Evolutionary conservation across 1,140 invertebrate species (phyloP), one percentile per base, ranked within the genome.

Genomic region (Amphibalanus amphitrite): DNA sequence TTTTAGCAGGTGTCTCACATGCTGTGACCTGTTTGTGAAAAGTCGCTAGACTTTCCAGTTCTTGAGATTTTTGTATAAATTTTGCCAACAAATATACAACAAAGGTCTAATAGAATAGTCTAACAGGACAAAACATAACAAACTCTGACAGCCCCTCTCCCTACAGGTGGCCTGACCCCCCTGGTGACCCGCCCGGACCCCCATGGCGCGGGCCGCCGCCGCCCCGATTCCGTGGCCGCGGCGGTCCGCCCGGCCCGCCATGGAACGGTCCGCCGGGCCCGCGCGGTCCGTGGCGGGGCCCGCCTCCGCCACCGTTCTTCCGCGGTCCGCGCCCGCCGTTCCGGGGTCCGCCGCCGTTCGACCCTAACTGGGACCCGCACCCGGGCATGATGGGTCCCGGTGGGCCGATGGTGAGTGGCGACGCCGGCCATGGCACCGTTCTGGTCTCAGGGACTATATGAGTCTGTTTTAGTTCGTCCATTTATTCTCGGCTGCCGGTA

Each of bases 291-390:
- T 81, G 84, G 69, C 82, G 83, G 75, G 80, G 82, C n/a, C 82
- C 80, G 77, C 78, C 82, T 25, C 83, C 83, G 73, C 77, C 84
- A 81, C 71, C 84, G 82, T 74, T 74, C 68, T 75, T 77, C 73
- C 69, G 77, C 67, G 74, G 78, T 26, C 74, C 78, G 67, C 79
- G 79, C 59, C 77, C 77, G 65, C 75, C 79, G 69, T 77, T 78
- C 67, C 73, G 76, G 30, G 76, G 74, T 1, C 76, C 84, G 25
- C 87, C 87, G n/a, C 87, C 87, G 4, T 86, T 85, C 79, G 86
- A 87, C 76, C 85, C 85, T 23, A 86, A 84, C 73, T 87, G 83
- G 79, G 84, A 84, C 74, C 85, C 75, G 74, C 84, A 84, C 26
- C 85, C 85, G 8, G 86, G 86, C 74, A 84, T 85, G 82, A 80